These are phyloP conservation scores for Tipula unca DNA, from an alignment of 2,888 invertebrate species.

Conservation along the genomic window DNA sequence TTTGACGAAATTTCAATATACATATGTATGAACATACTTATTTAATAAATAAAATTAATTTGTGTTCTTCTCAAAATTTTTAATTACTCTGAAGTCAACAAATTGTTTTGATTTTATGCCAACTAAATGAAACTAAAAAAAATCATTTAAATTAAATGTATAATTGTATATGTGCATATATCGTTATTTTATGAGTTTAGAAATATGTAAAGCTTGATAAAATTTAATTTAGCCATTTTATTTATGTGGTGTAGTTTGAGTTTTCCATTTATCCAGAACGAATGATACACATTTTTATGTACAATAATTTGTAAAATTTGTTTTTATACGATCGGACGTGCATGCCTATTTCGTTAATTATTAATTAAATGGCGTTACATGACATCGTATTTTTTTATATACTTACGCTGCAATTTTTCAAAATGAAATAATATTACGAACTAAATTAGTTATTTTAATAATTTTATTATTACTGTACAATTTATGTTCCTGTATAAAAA, in stretches of 20 bases:
- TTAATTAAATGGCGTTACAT: not conserved
- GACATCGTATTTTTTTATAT: not conserved
- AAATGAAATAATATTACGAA: not conserved
- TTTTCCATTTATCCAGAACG: not conserved
- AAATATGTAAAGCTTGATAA: not conserved
- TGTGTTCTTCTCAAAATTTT: not conserved
- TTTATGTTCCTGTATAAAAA: not conserved
- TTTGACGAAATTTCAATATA: not conserved
- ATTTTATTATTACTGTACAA: not conserved
- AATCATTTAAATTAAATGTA: not conserved
- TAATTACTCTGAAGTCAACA: not conserved
- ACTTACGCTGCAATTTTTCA: not conserved
- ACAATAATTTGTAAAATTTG: no score
- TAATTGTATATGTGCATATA: not conserved
- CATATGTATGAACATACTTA: not conserved
- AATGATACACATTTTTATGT: not conserved
- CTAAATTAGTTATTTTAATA: not conserved
- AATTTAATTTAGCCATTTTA: not conserved
- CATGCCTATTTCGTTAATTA: not conserved
- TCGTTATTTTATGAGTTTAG: not conserved
- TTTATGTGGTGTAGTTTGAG: not conserved
- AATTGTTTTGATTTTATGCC: not conserved
- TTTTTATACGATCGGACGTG: no score
- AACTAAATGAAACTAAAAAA: not conserved
- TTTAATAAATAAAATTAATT: not conserved